These are phyloP conservation scores for Scaptomyza reducta DNA, from an alignment of 2,888 invertebrate species.

Conservation along the genomic window DNA sequence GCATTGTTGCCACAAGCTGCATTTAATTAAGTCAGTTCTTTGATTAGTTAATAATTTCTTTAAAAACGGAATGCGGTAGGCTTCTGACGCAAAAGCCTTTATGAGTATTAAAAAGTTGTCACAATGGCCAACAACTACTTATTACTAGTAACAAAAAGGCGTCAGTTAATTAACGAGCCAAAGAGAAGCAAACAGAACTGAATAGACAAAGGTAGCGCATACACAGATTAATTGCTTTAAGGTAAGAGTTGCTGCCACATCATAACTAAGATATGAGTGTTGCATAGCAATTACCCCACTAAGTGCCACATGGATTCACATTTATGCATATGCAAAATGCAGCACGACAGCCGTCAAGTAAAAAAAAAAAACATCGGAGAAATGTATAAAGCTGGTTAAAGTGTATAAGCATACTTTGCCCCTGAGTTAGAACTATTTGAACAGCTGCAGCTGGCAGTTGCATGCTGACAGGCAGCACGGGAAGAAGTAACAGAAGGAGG, in stretches of 20 bases:
- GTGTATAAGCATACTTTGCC: constrained; percentile 7
- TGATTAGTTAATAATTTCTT: constrained; percentile 20
- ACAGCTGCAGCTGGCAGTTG: constrained; percentile 33
- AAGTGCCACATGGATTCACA: constrained; percentile 20
- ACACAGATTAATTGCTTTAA: background rate
- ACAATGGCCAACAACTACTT: constrained; percentile 23
- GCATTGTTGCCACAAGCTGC: constrained; percentile 10
- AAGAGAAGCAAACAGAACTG: background rate
- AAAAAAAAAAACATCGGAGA: background rate
- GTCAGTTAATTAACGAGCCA: constrained; percentile 31
- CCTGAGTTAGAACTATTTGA: constrained; percentile 29
- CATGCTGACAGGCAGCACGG: constrained; percentile 1
- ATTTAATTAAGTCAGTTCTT: constrained; percentile 39
- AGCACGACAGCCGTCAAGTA: background rate
- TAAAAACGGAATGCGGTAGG: background rate
- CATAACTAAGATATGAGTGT: constrained; percentile 9
- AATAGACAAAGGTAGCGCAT: background rate
- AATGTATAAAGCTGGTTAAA: constrained; percentile 5
- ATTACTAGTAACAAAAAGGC: constrained; percentile 10
- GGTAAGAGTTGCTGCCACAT: constrained; percentile 17
- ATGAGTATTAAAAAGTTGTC: constrained; percentile 45
- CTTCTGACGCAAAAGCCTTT: constrained; percentile 27
- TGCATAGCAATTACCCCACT: constrained; percentile 21
- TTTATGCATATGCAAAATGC: constrained; percentile 11
- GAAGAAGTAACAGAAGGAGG: background rate